phyloP scores from a whole-genome alignment of 2,888 invertebrate species.

The Polia nebulosa region DNA sequence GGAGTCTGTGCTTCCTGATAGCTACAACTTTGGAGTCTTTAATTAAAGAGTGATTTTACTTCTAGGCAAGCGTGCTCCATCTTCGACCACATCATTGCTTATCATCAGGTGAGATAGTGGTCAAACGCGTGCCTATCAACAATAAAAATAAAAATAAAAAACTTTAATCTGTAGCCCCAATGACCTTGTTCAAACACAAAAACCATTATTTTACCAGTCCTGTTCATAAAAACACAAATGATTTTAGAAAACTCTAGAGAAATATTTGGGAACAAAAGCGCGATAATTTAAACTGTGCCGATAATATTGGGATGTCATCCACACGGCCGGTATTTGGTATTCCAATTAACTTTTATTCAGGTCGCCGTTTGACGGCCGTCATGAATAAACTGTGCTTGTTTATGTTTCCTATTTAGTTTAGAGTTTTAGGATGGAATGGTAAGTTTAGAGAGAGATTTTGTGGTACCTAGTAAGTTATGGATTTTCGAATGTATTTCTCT shows the following conservation, averaged over 20 bases:
- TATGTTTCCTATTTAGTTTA: slow-evolving; percentile 29
- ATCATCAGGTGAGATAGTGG: no score
- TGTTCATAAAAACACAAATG: background rate
- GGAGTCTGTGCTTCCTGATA: no score
- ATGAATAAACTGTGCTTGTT: slow-evolving; percentile 20
- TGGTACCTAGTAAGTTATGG: background rate
- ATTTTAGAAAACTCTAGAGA: slow-evolving; percentile 10
- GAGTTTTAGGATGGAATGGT: background rate
- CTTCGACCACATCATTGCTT: no score
- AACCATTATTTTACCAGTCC: background rate
- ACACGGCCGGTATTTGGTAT: slow-evolving; percentile 33
- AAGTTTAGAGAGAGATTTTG: background rate
- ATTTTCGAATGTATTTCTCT: no score
- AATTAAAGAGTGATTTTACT: no score
- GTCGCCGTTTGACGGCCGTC: slow-evolving; percentile 28
- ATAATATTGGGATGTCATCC: slow-evolving; percentile 50
- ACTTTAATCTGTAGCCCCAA: no score
- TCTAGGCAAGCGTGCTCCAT: no score
- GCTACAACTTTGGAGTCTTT: no score
- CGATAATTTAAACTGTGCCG: slow-evolving; percentile 34
- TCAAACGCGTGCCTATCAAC: no score
- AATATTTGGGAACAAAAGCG: slow-evolving; percentile 48
- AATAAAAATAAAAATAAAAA: no score
- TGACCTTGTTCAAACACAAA: background rate
- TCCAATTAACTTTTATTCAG: slow-evolving; percentile 60